A percentile compares a stretch with the other conserved stretches of the same genome.
Evolutionary conservation across 2,113 vertebrate genomes (phyloP).

Genomic region (Scopus umbretta): DNA sequence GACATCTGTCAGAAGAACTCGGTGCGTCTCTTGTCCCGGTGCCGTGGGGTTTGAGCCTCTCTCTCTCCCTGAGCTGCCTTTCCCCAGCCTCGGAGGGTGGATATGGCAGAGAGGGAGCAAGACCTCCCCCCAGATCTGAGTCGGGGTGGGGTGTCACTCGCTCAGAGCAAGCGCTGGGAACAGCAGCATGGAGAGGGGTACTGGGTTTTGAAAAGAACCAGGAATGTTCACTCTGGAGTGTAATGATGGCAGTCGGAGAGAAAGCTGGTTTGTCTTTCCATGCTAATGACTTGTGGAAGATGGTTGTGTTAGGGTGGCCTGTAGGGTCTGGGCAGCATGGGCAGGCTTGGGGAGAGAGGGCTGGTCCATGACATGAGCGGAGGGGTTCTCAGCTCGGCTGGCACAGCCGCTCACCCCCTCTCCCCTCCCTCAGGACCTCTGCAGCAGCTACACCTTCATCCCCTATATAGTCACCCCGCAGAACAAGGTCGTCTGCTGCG

Average conservation of each 20-base stretch:
- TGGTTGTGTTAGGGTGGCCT: neutral
- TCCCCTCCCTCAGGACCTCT: constrained; percentile 74
- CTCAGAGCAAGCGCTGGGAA: neutral
- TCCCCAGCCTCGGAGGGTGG: neutral
- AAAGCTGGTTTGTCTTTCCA: neutral
- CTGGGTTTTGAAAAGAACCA: neutral
- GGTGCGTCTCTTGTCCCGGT: constrained; percentile 3
- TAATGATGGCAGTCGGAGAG: neutral
- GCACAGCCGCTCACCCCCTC: neutral
- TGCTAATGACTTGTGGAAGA: neutral
- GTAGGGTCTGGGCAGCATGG: neutral
- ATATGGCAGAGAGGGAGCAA: neutral
- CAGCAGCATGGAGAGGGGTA: neutral
- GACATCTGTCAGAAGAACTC: constrained; percentile 72
- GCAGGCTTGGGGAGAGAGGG: neutral
- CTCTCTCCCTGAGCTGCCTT: neutral
- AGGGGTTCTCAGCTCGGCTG: neutral
- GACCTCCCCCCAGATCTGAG: neutral
- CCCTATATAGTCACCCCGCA: constrained; percentile 82
- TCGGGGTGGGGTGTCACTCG: rapidly evolving
- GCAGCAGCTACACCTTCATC: constrained; percentile 85
- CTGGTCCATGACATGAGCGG: neutral
- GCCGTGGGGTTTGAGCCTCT: neutral
- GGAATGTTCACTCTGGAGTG: neutral
- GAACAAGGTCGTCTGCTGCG: constrained; percentile 84